Percentiles rank a stretch among this genome's conserved stretches.
phyloP scores from a whole-genome alignment of 2,113 vertebrate genomes.

The Eclectus roratus region DNA sequence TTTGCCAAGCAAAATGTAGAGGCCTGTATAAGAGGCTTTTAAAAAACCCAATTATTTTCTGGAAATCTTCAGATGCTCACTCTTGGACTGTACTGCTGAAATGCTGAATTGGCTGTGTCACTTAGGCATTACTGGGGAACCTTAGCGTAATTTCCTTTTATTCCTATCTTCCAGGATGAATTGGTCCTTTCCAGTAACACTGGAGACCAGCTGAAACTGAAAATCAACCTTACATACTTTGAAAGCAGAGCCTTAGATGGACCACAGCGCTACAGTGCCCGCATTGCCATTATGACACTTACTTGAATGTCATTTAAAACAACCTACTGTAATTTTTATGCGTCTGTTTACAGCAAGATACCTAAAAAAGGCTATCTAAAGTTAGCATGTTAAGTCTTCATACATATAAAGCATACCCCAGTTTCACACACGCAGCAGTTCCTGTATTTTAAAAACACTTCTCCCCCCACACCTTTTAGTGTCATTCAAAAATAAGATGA shows the following conservation, averaged over 20 bases:
- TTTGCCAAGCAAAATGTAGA: background rate
- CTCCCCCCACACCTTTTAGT: background rate
- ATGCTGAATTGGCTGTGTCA: background rate
- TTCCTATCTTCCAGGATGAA: background rate
- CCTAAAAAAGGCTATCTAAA: background rate
- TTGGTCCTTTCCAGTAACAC: background rate
- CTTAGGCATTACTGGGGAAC: background rate
- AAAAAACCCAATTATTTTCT: conserved; percentile 6
- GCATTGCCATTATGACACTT: background rate
- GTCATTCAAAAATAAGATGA: conserved; percentile 28
- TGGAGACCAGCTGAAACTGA: background rate
- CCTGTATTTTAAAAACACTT: background rate
- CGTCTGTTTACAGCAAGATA: background rate
- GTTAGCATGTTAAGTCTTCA: background rate
- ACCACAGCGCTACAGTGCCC: background rate
- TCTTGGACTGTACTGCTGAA: background rate
- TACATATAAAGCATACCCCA: background rate
- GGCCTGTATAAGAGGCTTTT: background rate
- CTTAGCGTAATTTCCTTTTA: background rate
- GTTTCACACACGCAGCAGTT: background rate
- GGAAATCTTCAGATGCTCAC: background rate
- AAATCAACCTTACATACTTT: background rate
- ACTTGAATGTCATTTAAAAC: background rate
- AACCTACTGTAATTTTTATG: background rate
- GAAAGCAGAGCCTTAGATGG: background rate